A percentile compares a stretch with the other conserved stretches of the same genome.
These are phyloP conservation scores for Euura lappo DNA, from an alignment of 1,140 invertebrate species.

Conservation along the genomic window DNA sequence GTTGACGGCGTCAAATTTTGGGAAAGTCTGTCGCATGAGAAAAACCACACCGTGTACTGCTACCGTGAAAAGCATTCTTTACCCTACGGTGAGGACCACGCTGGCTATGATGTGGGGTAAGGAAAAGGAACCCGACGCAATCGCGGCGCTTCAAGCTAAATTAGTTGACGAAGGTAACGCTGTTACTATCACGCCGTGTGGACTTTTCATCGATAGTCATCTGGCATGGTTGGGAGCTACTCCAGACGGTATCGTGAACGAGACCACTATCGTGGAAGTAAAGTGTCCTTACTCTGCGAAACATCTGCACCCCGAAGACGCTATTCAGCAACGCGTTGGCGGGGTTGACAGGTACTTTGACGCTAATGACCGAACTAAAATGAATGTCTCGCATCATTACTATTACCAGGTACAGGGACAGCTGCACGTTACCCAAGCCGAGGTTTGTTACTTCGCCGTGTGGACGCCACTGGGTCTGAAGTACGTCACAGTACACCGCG, in stretches of 20 bases:
- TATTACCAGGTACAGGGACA: slow-evolving; percentile 13
- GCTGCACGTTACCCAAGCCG: slow-evolving; percentile 9
- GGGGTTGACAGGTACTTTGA: too few species aligned
- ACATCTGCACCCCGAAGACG: neutral
- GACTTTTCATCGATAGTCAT: slow-evolving; percentile 43
- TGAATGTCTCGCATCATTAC: too few species aligned
- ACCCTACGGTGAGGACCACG: slow-evolving; percentile 28
- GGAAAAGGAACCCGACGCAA: slow-evolving; percentile 36
- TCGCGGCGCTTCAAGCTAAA: slow-evolving; percentile 28
- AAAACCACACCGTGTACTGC: slow-evolving; percentile 30
- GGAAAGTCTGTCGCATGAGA: slow-evolving; percentile 38
- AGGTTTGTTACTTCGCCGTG: slow-evolving; percentile 13
- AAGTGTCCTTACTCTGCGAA: slow-evolving; percentile 42
- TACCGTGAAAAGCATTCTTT: slow-evolving; percentile 37
- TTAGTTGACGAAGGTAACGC: slow-evolving; percentile 19
- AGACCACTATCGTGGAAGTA: slow-evolving; percentile 38
- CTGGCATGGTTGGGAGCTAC: slow-evolving; percentile 39
- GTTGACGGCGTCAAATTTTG: slow-evolving; percentile 50
- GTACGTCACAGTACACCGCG: slow-evolving; percentile 11
- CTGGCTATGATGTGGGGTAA: slow-evolving; percentile 30
- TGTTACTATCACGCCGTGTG: slow-evolving; percentile 31
- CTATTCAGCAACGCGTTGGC: too few species aligned
- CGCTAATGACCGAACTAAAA: too few species aligned
- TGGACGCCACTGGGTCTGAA: slow-evolving; percentile 19
- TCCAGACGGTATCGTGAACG: slow-evolving; percentile 47